Conservation (phyloP, 2,113 vertebrate genomes). For the Cyprinodon tularosa region DNA sequence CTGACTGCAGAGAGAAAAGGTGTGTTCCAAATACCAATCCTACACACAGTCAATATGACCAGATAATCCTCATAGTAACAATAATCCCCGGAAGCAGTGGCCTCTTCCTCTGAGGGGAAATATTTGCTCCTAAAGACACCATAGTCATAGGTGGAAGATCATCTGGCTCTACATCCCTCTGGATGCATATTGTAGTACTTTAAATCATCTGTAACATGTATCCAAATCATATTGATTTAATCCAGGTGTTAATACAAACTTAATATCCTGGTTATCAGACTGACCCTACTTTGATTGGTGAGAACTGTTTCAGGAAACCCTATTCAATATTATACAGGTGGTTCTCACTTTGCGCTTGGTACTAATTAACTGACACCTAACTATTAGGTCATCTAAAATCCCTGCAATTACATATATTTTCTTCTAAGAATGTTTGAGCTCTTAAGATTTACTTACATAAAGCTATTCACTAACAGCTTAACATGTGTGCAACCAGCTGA, state of each 20-base stretch:
- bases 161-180: neutral
- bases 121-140: neutral
- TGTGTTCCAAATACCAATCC: neutral
- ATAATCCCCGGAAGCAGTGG: neutral
- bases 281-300: no score
- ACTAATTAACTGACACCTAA: neutral
- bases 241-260: neutral
- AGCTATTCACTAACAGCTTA: slow-evolving; percentile 11
- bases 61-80: neutral
- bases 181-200: neutral
- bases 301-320: neutral
- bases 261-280: neutral
- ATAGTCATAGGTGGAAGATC: neutral
- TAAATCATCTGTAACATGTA: neutral
- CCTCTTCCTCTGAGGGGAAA: neutral
- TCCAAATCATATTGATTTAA: neutral
- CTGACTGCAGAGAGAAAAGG: neutral
- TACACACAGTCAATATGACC: neutral
- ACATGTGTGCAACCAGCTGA: slow-evolving; percentile 47
- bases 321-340: neutral
- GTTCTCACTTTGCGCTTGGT: no score
- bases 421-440: neutral
- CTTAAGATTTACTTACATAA: slow-evolving; percentile 4
- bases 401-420: neutral
- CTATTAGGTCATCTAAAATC: neutral